Base-by-base conservation (phyloP, 1,140 invertebrate genomes). In the Dreissena rostriformis region DNA sequence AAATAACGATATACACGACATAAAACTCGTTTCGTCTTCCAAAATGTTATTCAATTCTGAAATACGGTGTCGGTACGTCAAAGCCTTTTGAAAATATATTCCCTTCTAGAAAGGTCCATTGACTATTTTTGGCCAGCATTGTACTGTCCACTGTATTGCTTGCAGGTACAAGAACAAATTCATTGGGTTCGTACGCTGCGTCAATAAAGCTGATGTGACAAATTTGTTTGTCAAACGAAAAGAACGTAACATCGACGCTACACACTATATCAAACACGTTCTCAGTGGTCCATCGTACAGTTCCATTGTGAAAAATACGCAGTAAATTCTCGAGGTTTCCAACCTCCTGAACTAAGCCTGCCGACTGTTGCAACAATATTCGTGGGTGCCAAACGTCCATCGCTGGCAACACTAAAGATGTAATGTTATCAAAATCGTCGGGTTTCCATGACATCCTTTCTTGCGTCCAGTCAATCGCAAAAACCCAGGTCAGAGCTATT, bases 1-100 rank as follows among this genome's bases (percentile, higher is more conserved):
- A n/a, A n/a, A n/a, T n/a, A n/a, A n/a, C n/a, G 10, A 95, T 93
- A 89, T 95, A 95, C 88, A 94, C 93, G 63, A 94, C 92, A 89
- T 94, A 95, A 86, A 91, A 93, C 17, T 80, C 53, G 14, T 49
- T 53, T 12, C 55, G 52, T 61, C 77, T 14, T 63, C 71, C 51
- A 26, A 80, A 53, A 22, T 51, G 70, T 72, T 71, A 61, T 24
- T n/a, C 24, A 0, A 77, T 51, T 11, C n/a, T 39, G 26, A 75
- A 17, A 5, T 39, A 53, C 1, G 73, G n/a, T 2, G 26, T 22
- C 0, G 28, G 22, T 10, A 52, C 22, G 5, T 5, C 24, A 24
- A 15, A 29, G 14, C 19, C 28, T n/a, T 15, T 29, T 19, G 15
- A 22, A n/a, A 51, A 12, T 10, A 77, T 28, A 26, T 39, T 77